phyloP scores from a whole-genome alignment of 2,113 vertebrate species.

The Pseudolaguvia tuberculata region DNA sequence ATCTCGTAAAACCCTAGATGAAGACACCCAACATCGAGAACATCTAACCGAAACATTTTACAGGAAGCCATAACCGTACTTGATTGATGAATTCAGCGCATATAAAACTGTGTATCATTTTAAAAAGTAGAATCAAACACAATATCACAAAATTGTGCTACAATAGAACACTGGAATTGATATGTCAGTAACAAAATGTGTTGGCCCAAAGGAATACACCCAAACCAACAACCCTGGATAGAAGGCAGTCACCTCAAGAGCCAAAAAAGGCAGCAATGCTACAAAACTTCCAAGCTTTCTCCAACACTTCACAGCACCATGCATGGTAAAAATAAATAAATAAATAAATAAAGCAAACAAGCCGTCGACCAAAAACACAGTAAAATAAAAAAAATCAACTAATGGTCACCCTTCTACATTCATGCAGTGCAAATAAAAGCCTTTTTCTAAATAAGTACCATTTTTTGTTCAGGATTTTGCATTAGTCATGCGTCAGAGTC shows the following conservation, averaged over 20 bases:
- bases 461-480: slow-evolving; percentile 24
- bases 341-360: slow-evolving; percentile 30
- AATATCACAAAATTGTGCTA: slow-evolving; percentile 42
- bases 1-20: slow-evolving; percentile 8
- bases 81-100: slow-evolving; percentile 25
- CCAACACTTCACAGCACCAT: slow-evolving; percentile 43
- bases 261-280: slow-evolving; percentile 47
- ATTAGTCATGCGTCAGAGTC: slow-evolving; percentile 44
- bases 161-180: slow-evolving; percentile 47
- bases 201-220: slow-evolving; percentile 48
- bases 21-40: slow-evolving; percentile 35
- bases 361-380: slow-evolving; percentile 17
- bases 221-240: slow-evolving; percentile 44
- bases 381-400: background rate
- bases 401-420: slow-evolving; percentile 35
- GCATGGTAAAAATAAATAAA: slow-evolving; percentile 30
- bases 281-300: slow-evolving; percentile 46
- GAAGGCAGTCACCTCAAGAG: slow-evolving; percentile 47
- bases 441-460: slow-evolving; percentile 29
- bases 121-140: slow-evolving; percentile 40
- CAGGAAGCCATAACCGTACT: slow-evolving; percentile 37
- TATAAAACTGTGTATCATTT: slow-evolving; percentile 33
- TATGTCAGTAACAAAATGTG: slow-evolving; percentile 47
- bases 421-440: slow-evolving; percentile 37
- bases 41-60: slow-evolving; percentile 28